Percentiles rank a stretch among this genome's conserved stretches.
These are phyloP conservation scores for Benitochromis conjunctus DNA, from an alignment of 2,113 vertebrate species.

Conservation along the genomic window DNA sequence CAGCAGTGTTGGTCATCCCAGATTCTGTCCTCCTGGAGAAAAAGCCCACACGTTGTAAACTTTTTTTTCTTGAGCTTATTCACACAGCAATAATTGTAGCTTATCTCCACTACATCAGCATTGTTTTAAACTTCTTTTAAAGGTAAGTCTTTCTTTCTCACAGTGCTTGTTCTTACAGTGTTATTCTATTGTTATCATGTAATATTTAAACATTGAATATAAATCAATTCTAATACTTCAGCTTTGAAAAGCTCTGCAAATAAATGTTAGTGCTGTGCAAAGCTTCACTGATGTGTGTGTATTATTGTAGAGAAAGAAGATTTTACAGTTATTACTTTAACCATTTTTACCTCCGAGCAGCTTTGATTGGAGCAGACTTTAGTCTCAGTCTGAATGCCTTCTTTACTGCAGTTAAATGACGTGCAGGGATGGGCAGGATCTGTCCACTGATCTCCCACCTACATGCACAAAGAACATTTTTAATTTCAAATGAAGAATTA, in stretches of 20 bases:
- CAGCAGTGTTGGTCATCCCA: constrained; percentile 64
- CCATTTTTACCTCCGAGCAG: constrained; percentile 46
- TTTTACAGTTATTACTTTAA: not conserved
- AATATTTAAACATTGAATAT: not conserved
- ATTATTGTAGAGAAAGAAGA: not conserved
- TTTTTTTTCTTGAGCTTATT: not conserved
- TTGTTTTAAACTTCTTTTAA: not conserved
- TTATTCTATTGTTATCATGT: not conserved
- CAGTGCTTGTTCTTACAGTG: not conserved
- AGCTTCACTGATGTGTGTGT: fast-evolving
- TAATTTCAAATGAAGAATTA: not conserved
- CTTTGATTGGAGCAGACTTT: constrained; percentile 36
- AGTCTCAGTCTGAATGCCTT: constrained; percentile 30
- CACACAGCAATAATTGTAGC: fast-evolving
- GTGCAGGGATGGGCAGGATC: constrained; percentile 41
- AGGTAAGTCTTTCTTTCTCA: fast-evolving
- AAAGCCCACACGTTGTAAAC: not conserved
- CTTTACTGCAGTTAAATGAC: constrained; percentile 43
- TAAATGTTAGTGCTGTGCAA: not conserved
- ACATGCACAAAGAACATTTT: not conserved
- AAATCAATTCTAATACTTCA: not conserved
- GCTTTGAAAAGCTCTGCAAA: not conserved
- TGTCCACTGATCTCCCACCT: constrained; percentile 67
- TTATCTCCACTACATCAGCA: not conserved
- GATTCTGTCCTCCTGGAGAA: constrained; percentile 40